phyloP scores from a whole-genome alignment of 2,888 invertebrate genomes.

The Athetis lepigone region DNA sequence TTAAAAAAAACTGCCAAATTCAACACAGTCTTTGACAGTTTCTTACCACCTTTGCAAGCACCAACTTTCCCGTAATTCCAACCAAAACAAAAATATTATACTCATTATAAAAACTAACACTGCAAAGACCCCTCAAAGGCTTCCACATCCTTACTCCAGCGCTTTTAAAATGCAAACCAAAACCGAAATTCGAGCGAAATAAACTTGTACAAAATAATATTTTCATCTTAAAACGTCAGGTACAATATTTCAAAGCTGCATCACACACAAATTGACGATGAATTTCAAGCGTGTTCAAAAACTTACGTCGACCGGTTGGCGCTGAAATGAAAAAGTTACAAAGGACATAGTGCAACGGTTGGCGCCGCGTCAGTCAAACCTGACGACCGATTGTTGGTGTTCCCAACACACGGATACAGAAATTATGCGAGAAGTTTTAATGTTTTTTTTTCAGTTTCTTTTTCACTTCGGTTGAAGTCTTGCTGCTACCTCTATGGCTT shows the following conservation, averaged over 20 bases:
- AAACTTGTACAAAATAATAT: constrained; percentile 45
- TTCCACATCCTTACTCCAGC: neutral
- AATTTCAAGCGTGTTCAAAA: constrained; percentile 61
- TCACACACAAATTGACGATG: constrained; percentile 60
- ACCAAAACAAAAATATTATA: neutral
- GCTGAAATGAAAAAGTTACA: constrained; percentile 64
- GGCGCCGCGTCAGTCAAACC: constrained; percentile 60
- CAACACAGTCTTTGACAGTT: too few relatives aligned
- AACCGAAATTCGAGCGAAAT: constrained; percentile 33
- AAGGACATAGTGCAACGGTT: constrained; percentile 54
- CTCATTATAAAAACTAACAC: neutral
- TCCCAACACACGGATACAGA: constrained; percentile 13
- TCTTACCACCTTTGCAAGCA: neutral
- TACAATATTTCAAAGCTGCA: constrained; percentile 56
- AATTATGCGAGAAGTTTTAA: constrained; percentile 31
- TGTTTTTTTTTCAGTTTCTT: neutral
- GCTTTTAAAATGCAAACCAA: constrained; percentile 17
- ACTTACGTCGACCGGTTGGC: constrained; percentile 43
- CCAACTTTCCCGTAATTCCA: neutral
- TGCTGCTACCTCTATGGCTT: too few relatives aligned
- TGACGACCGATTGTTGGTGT: constrained; percentile 64
- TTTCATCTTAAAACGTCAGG: constrained; percentile 48
- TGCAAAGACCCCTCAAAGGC: constrained; percentile 8
- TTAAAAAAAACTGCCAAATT: too few relatives aligned
- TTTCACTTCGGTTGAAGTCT: too few relatives aligned